Evolutionary conservation across 64 coral and sea anemone species (phyloP).

Genomic region (Porites australiensis): DNA sequence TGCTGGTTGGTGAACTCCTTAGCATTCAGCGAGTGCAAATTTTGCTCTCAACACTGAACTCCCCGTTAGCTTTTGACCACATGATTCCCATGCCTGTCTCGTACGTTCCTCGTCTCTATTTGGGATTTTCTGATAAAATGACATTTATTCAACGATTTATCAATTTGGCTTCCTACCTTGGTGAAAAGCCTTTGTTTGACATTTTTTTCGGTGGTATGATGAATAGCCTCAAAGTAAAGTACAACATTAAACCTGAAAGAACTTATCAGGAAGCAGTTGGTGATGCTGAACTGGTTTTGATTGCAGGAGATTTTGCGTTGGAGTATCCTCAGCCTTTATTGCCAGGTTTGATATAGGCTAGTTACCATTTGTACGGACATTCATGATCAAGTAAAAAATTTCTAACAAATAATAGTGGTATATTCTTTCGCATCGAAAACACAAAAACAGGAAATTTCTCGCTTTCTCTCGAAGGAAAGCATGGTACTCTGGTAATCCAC

Average conservation of each 20-base stretch:
- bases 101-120: neutral
- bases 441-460: too few species aligned
- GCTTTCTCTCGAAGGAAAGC: too few species aligned
- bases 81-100: too few species aligned
- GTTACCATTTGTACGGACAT: too few species aligned
- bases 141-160: slow-evolving; percentile 50
- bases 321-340: neutral
- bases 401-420: too few species aligned
- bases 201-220: neutral
- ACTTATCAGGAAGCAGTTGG: neutral
- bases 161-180: slow-evolving; percentile 16
- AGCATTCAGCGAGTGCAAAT: slow-evolving; percentile 44
- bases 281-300: slow-evolving; percentile 24
- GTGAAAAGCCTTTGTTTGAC: neutral
- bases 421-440: too few species aligned
- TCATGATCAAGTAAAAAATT: too few species aligned
- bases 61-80: neutral
- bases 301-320: slow-evolving; percentile 35
- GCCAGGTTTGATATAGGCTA: slow-evolving; percentile 28
- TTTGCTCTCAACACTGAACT: slow-evolving; percentile 6
- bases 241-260: slow-evolving; percentile 40
- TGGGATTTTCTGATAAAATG: slow-evolving; percentile 44
- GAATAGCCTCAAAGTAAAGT: slow-evolving; percentile 36
- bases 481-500: too few species aligned
- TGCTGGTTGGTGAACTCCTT: slow-evolving; percentile 8